Evolutionary conservation across 2,113 vertebrate species (phyloP).

Genomic region (Seriola aureovittata): DNA sequence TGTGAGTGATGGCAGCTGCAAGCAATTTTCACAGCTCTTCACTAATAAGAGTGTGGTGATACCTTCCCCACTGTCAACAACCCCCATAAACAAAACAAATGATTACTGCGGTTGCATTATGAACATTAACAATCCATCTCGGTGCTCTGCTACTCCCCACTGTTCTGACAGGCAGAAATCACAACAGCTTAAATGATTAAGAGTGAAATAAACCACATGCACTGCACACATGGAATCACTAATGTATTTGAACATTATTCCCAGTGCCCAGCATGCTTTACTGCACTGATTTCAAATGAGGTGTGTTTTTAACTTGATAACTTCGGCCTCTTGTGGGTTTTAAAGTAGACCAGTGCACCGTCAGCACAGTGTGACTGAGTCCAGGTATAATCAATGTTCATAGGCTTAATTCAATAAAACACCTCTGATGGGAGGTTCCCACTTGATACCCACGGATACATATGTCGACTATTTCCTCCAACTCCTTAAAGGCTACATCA

Average conservation of each 20-base stretch:
- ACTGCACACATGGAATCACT: slow-evolving; percentile 12
- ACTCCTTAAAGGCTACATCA: background rate
- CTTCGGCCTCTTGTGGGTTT: slow-evolving; percentile 29
- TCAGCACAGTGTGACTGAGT: background rate
- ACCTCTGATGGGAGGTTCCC: slow-evolving; percentile 19
- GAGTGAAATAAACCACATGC: slow-evolving; percentile 27
- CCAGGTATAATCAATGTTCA: slow-evolving; percentile 22
- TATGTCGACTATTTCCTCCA: background rate
- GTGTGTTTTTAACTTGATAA: slow-evolving; percentile 24
- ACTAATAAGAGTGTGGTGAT: slow-evolving; percentile 12
- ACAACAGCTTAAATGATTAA: slow-evolving; percentile 39
- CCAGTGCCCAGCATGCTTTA: slow-evolving; percentile 3
- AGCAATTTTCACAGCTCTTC: slow-evolving; percentile 39
- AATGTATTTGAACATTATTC: slow-evolving; percentile 8
- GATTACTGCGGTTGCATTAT: slow-evolving; percentile 11
- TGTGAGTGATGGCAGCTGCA: slow-evolving; percentile 32
- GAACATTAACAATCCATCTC: slow-evolving; percentile 51
- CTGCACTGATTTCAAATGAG: slow-evolving; percentile 31
- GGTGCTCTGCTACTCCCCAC: background rate
- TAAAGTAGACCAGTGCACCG: slow-evolving; percentile 1
- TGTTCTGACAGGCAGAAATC: slow-evolving; percentile 36
- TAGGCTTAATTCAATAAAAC: slow-evolving; percentile 35
- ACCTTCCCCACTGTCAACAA: slow-evolving; percentile 9
- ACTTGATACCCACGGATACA: background rate
- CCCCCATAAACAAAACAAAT: slow-evolving; percentile 39